Percentiles rank a stretch among this genome's conserved stretches.
phyloP scores from a whole-genome alignment of 2,113 vertebrate species.

The Colistium nudipinnis region DNA sequence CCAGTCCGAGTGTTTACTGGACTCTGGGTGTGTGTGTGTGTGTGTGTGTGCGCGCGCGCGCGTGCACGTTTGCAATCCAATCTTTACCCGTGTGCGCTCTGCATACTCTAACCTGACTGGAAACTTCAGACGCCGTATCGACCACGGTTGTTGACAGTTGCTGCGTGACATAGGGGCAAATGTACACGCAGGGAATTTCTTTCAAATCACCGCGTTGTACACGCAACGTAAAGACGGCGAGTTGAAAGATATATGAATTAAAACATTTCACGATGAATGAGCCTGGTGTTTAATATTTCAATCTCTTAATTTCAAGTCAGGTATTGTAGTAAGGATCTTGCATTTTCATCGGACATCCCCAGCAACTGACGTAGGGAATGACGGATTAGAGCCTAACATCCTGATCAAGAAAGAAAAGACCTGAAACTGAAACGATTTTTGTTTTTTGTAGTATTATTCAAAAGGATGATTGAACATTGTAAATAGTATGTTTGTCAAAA shows the following conservation, averaged over 20 bases:
- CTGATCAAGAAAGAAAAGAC: conserved; percentile 2
- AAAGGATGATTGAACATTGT: too few species aligned
- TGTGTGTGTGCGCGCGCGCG: not conserved
- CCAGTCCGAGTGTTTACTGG: conserved; percentile 44
- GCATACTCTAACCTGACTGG: too few species aligned
- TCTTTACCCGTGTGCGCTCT: not conserved
- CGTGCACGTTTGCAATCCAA: not conserved
- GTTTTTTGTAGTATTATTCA: too few species aligned
- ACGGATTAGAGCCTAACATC: too few species aligned
- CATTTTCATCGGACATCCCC: too few species aligned
- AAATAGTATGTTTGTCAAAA: too few species aligned
- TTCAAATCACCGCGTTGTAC: conserved; percentile 17
- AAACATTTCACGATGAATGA: too few species aligned
- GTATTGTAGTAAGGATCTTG: too few species aligned
- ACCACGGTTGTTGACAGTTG: not conserved
- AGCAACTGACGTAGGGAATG: too few species aligned
- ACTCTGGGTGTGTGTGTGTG: conserved; percentile 5
- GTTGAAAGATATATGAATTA: conserved; percentile 7
- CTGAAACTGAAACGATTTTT: not conserved
- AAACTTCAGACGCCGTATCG: not conserved
- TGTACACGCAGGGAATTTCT: not conserved
- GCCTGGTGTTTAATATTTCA: too few species aligned
- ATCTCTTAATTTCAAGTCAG: too few species aligned
- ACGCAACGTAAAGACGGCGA: conserved; percentile 25
- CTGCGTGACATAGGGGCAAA: not conserved